Conservation (phyloP, 2,888 invertebrate genomes). For the Drosophila antonietae region DNA sequence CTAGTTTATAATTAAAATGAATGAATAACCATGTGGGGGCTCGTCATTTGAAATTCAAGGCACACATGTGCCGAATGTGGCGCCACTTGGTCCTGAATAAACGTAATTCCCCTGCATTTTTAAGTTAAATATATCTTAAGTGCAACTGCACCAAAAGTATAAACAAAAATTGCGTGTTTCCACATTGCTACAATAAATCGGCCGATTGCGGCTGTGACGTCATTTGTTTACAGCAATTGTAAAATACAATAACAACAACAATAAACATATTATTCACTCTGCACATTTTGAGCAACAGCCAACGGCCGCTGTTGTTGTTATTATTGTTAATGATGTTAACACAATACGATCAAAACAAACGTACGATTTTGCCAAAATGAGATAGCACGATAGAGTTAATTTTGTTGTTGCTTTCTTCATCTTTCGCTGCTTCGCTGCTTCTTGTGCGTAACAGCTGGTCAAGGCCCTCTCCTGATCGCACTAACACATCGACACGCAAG, state of each 20-base stretch:
- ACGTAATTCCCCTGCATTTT: constrained; percentile 25
- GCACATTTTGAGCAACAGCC: constrained; percentile 25
- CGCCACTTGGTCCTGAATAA: constrained; percentile 48
- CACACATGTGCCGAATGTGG: constrained; percentile 13
- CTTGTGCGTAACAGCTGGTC: constrained; percentile 65
- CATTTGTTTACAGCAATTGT: constrained; percentile 67
- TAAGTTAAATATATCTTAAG: constrained; percentile 16
- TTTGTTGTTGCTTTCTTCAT: constrained; percentile 32
- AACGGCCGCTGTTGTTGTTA: constrained; percentile 25
- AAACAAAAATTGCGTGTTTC: constrained; percentile 45
- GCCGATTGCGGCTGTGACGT: constrained; percentile 59
- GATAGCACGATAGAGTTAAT: constrained; percentile 60
- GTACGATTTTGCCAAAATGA: constrained; percentile 82
- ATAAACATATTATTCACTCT: constrained; percentile 34
- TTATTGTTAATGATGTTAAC: constrained; percentile 22
- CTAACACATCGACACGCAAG: constrained; percentile 6
- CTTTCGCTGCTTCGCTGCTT: constrained; percentile 19
- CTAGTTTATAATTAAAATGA: constrained; percentile 5
- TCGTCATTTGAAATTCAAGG: constrained; percentile 50
- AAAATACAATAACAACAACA: constrained; percentile 16
- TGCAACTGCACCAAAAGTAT: constrained; percentile 34
- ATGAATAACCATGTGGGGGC: constrained; percentile 51
- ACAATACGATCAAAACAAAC: constrained; percentile 76
- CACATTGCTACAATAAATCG: constrained; percentile 52
- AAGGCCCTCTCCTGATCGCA: constrained; percentile 47